Evolutionary conservation across 2,888 invertebrate genomes (phyloP), one percentile per base, ranked within the genome.

Genomic region (Ophion ventricosus): DNA sequence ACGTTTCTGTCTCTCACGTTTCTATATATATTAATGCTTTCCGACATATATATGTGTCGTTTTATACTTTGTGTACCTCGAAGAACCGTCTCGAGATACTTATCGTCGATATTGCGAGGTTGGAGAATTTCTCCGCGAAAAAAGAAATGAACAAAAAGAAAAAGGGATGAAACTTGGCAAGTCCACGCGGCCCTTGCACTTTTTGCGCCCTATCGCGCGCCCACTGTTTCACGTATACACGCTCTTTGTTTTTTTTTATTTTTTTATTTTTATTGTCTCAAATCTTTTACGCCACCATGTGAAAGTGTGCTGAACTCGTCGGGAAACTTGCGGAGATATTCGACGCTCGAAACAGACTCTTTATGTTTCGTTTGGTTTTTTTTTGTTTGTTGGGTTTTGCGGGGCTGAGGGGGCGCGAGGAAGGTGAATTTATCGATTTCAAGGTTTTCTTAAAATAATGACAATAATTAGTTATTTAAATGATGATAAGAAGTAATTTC

Each of bases 1-100:
- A 25, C 25, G n/a, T n/a, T n/a, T n/a, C n/a, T n/a, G n/a, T n/a
- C n/a, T n/a, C n/a, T n/a, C n/a, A n/a, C 26, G 8, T 74, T n/a
- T 49, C 49, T 86, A 87, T 87, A 83, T 81, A 86, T 56, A 80
- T 72, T 75, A 76, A 80, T 76, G 35, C 40, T 43, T 57, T 64
- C 57, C 17, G 25, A 59, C 85, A 89, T 81, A 82, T 87, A 43
- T 77, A 59, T 26, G 59, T 69, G 49, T 77, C 69, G 40, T 67
- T 72, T 79, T 72, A 72, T 64, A 80, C 88, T 80, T 80, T 80
- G 87, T 88, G 88, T 89, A 81, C 86, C 87, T 87, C 82, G 88
- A 88, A 90, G 90, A 90, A 88, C 88, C 88, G 88, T 88, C 89
- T 88, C 90, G 90, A 92, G 92, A 93, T 93, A 90, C 90, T 91